Base-by-base conservation (phyloP, 2,888 invertebrate species). In the Amphipoea oculea region DNA sequence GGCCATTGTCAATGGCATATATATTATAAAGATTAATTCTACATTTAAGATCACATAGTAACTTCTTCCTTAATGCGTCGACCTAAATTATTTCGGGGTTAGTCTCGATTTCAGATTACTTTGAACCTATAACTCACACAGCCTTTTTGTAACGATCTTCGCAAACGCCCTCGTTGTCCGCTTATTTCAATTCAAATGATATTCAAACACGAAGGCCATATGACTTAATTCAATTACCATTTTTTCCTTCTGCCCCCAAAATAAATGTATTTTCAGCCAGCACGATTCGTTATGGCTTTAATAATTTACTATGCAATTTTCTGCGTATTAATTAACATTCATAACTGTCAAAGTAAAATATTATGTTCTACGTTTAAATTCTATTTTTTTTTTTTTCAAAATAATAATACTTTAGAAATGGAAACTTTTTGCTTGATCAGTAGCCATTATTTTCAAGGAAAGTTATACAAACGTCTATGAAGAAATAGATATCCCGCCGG, bases 141-240 rank as follows among this genome's bases (percentile, higher is more conserved):
- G 78, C 42, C n/a, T 69, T 83, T 83, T 77, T 65, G 54, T 66
- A 63, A 75, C 42, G 73, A 54, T 79, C 62, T n/a, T 45, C 12
- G 2, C 65, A 62, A 86, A 62, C 54, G 54, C 23, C 60, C 66
- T 42, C 62, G 23, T 63, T 51, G 82, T 70, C 36, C 23, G 48
- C 75, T 76, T 73, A 83, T 83, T 86, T 73, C 72, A 71, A 86
- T 87, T 84, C 63, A 77, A 87, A 84, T 81, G 57, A 84, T 84
- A 87, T 86, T 87, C 70, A 87, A 86, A 87, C 81, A 73, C 73
- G 81, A 84, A 81, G 77, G 85, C 74, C 71, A 60, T 80, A 72
- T 54, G 87, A 73, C 76, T 80, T 84, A 78, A 87, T 81, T 78
- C 65, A 78, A 87, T 86, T 84, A 84, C 81, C 87, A 84, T 84